Conservation (phyloP, 2,113 vertebrate species). For the Phocoena phocoena region DNA sequence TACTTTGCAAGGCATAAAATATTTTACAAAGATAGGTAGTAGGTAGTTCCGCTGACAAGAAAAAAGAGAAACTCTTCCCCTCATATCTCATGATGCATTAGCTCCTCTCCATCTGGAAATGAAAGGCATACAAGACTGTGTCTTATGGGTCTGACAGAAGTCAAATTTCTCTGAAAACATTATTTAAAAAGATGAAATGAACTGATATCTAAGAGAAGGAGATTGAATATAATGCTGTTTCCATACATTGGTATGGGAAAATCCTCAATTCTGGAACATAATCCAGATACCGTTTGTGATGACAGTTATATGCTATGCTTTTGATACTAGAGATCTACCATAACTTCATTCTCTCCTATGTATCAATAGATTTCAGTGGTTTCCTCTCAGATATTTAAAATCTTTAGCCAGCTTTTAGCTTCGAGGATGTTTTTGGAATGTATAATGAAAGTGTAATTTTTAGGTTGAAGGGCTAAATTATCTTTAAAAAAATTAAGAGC, state of each 20-base stretch:
- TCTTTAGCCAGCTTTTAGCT: background rate
- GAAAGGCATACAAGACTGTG: background rate
- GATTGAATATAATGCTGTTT: background rate
- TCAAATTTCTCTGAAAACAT: background rate
- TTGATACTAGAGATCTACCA: background rate
- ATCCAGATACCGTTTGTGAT: background rate
- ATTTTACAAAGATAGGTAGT: background rate
- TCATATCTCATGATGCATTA: background rate
- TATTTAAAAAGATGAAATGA: background rate
- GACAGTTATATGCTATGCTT: background rate
- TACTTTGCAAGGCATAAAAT: constrained; percentile 24
- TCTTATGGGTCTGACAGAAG: background rate
- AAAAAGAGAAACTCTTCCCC: background rate
- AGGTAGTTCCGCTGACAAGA: background rate
- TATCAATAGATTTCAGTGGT: background rate
- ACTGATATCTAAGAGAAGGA: background rate
- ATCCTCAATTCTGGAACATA: constrained; percentile 33
- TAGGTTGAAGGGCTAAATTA: constrained; percentile 6
- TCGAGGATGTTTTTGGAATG: background rate
- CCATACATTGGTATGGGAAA: background rate
- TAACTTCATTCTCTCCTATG: background rate
- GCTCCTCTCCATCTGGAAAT: constrained; percentile 22
- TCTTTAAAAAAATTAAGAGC: background rate
- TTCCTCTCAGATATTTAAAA: constrained; percentile 17
- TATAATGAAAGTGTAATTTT: background rate